A percentile compares a stretch with the other conserved stretches of the same genome.
phyloP scores from a whole-genome alignment of 2,797 vertebrate species.

The Hipposideros larvatus region DNA sequence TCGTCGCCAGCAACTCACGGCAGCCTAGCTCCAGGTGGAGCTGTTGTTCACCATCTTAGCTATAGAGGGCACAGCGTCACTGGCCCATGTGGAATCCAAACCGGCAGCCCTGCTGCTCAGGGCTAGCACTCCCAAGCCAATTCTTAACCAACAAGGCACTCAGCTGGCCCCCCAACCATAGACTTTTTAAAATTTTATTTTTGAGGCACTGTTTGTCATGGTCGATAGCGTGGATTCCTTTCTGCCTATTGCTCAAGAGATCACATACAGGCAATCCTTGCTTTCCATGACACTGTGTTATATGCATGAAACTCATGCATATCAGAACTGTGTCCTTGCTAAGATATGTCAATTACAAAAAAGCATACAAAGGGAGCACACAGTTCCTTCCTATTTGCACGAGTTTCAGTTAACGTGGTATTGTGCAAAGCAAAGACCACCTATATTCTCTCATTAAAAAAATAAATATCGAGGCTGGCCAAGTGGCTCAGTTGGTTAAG shows the following conservation, averaged over 20 bases:
- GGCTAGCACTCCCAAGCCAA: too few species aligned
- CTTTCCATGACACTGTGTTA: neutral
- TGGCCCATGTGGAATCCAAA: too few species aligned
- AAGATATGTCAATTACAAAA: neutral
- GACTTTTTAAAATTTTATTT: neutral
- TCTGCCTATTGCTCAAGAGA: neutral
- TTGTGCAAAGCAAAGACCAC: neutral
- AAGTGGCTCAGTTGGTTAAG: too few species aligned
- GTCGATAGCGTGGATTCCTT: neutral
- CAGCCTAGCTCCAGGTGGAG: too few species aligned
- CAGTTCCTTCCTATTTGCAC: neutral
- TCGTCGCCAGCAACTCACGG: too few species aligned
- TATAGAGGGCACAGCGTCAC: too few species aligned
- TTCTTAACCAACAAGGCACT: too few species aligned
- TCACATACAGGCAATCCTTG: neutral
- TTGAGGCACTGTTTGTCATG: neutral
- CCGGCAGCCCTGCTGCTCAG: too few species aligned
- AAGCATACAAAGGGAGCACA: neutral
- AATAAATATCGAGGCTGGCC: neutral
- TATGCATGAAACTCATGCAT: neutral
- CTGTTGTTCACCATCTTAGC: too few species aligned
- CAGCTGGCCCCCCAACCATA: too few species aligned
- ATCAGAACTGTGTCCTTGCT: neutral
- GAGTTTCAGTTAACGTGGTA: neutral
- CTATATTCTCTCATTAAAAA: neutral